Conservation (phyloP, 2,888 invertebrate species). For the Erebia epiphron region DNA sequence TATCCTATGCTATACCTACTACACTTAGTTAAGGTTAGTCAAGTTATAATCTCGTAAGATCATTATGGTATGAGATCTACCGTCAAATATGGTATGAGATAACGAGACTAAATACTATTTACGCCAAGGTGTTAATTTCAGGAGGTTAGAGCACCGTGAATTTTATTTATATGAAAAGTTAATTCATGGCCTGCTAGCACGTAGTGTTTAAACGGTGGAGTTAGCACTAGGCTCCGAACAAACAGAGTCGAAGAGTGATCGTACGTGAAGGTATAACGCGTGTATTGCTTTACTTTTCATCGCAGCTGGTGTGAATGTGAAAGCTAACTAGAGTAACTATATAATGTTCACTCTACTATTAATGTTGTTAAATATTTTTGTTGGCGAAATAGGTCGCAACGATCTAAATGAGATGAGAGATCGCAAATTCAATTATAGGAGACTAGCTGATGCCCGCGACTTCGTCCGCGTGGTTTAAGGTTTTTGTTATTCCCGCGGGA, state of each 20-base stretch:
- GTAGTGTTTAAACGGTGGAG: constrained; percentile 80
- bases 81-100: constrained; percentile 64
- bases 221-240: constrained; percentile 78
- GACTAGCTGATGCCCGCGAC: no score
- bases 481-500: no score
- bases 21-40: neutral
- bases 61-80: constrained; percentile 50
- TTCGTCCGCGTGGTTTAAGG: no score
- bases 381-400: constrained; percentile 7
- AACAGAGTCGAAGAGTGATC: constrained; percentile 62
- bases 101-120: constrained; percentile 78
- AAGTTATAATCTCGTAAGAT: constrained; percentile 36
- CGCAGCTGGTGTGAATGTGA: constrained; percentile 43
- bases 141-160: constrained; percentile 82
- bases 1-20: neutral
- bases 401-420: neutral
- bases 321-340: constrained; percentile 32
- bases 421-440: no score
- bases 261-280: constrained; percentile 50
- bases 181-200: constrained; percentile 79
- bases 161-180: constrained; percentile 84
- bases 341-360: constrained; percentile 4
- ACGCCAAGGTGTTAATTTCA: constrained; percentile 82
- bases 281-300: constrained; percentile 44
- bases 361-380: constrained; percentile 8